These are phyloP conservation scores for Euwallacea similis DNA, from an alignment of 1,140 invertebrate species.

Conservation along the genomic window DNA sequence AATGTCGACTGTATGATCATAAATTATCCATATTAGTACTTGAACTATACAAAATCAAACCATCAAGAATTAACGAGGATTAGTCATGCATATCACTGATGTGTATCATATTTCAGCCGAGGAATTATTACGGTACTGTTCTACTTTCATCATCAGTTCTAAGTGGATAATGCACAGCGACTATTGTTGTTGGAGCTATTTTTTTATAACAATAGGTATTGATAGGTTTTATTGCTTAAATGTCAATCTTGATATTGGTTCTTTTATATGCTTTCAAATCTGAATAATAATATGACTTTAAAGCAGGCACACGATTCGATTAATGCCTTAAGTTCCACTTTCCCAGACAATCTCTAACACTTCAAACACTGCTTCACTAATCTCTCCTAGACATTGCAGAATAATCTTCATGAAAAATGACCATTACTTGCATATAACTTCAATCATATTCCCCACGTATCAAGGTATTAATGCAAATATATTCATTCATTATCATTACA, in stretches of 20 bases:
- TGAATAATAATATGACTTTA: background rate
- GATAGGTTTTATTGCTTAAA: slow-evolving; percentile 16
- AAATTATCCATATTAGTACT: slow-evolving; percentile 1
- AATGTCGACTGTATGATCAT: background rate
- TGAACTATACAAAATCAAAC: slow-evolving; percentile 10
- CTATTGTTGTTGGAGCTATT: slow-evolving; percentile 11
- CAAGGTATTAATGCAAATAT: slow-evolving; percentile 18
- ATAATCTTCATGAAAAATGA: background rate
- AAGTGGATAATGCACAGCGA: slow-evolving; percentile 12
- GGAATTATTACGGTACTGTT: slow-evolving; percentile 27
- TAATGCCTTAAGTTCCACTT: background rate
- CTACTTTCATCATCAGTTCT: slow-evolving; percentile 23
- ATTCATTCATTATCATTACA: slow-evolving; percentile 25
- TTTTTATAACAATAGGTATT: slow-evolving; percentile 24
- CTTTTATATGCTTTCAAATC: background rate
- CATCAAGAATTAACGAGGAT: slow-evolving; percentile 18
- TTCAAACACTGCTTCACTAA: too few relatives aligned
- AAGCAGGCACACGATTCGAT: background rate
- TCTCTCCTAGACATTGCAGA: background rate
- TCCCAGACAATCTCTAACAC: too few relatives aligned
- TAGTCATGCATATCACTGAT: slow-evolving; percentile 26
- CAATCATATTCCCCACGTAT: background rate
- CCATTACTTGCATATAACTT: background rate
- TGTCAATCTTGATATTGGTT: slow-evolving; percentile 18
- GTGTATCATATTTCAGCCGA: slow-evolving; percentile 19